A percentile compares a stretch with the other conserved stretches of the same genome.
Conservation (phyloP, 2,797 vertebrate genomes). For the Phyllotis vaccarum region DNA sequence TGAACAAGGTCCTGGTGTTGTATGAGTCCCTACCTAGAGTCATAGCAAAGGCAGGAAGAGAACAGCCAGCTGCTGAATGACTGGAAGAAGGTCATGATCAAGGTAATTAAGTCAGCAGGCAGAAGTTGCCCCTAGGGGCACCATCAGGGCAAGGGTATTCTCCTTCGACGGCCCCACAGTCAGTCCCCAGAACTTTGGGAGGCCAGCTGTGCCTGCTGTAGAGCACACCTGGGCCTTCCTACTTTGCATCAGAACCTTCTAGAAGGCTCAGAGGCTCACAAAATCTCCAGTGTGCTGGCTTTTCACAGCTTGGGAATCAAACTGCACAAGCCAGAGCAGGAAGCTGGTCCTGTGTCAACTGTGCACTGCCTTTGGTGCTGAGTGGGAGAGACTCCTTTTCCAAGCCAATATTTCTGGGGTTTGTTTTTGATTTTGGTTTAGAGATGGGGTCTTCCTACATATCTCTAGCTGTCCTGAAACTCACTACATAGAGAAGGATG, state of each 20-base stretch:
- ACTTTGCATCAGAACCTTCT: neutral
- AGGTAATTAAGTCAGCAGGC: neutral
- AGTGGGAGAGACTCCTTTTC: neutral
- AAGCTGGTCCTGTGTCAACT: neutral
- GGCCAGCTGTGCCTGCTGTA: neutral
- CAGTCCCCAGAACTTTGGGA: neutral
- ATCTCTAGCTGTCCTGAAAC: neutral
- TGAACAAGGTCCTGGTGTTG: rapidly evolving
- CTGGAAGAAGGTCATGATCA: neutral
- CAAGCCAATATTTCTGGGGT: neutral
- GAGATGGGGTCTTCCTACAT: neutral
- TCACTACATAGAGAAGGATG: neutral
- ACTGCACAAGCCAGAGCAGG: neutral
- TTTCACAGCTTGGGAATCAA: too few relatives aligned
- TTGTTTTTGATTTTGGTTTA: neutral
- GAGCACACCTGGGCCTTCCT: neutral
- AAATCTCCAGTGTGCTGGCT: neutral
- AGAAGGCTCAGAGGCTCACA: neutral
- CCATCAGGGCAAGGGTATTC: too few relatives aligned
- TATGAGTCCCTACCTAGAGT: neutral
- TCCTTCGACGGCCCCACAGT: neutral
- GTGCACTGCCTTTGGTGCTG: neutral
- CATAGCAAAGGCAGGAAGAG: neutral
- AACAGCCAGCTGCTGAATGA: neutral
- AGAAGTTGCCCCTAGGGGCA: too few relatives aligned